Percentiles rank a stretch among this genome's conserved stretches.
Conservation (phyloP, 2,888 invertebrate species). For the Myopa testacea region DNA sequence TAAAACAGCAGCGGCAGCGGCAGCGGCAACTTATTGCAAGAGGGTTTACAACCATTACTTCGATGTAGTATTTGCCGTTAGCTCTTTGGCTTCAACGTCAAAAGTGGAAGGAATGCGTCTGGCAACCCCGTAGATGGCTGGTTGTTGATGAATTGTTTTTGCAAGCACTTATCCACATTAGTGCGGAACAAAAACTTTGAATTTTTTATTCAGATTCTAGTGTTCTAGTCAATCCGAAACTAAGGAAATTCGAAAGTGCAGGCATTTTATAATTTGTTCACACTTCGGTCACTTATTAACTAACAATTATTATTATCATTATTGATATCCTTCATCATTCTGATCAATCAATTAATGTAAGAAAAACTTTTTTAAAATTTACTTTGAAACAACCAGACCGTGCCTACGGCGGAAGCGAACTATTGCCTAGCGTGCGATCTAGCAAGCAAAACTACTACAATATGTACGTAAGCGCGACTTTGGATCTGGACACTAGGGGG, state of each 20-base stretch:
- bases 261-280: background rate
- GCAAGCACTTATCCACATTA: slow-evolving; percentile 53
- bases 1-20: slow-evolving; percentile 38
- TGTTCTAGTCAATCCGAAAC: background rate
- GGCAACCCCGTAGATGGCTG: slow-evolving; percentile 33
- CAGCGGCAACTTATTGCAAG: slow-evolving; percentile 44
- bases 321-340: too few species aligned
- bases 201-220: background rate
- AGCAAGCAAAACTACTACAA: slow-evolving; percentile 15
- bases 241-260: background rate
- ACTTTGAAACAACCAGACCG: slow-evolving; percentile 3
- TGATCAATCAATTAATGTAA: background rate
- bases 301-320: background rate
- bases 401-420: slow-evolving; percentile 33
- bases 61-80: slow-evolving; percentile 66
- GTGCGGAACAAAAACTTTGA: slow-evolving; percentile 40
- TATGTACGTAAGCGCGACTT: slow-evolving; percentile 36
- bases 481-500: slow-evolving; percentile 55
- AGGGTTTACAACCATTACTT: slow-evolving; percentile 66
- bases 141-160: background rate
- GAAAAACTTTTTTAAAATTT: background rate
- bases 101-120: background rate
- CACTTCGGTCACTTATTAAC: background rate
- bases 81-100: slow-evolving; percentile 33
- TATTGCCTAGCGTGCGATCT: slow-evolving; percentile 17